Conservation (phyloP, 2,888 invertebrate species). For the Malthinus seriepunctatus region DNA sequence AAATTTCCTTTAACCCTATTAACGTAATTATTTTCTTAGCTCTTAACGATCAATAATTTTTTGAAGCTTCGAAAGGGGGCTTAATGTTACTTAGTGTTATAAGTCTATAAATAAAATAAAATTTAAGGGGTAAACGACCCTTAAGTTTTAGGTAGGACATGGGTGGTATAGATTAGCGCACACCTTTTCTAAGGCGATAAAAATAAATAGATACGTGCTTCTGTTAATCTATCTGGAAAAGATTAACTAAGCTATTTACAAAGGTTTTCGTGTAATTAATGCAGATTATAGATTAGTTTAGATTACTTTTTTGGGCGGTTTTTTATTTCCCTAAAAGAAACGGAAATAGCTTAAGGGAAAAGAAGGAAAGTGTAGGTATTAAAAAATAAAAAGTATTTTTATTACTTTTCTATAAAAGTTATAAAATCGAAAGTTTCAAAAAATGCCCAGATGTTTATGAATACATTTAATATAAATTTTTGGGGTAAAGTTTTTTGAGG, state of each 20-base stretch:
- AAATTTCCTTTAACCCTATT: no score
- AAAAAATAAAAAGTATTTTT: neutral
- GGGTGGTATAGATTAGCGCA: constrained; percentile 2
- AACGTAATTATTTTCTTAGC: no score
- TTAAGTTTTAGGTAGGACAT: neutral
- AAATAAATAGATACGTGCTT: constrained; percentile 6
- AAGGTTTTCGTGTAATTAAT: constrained; percentile 1
- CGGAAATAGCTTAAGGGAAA: no score
- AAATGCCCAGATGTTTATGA: constrained; percentile 17
- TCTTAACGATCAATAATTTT: no score
- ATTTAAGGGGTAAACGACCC: constrained; percentile 6
- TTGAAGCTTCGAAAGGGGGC: no score
- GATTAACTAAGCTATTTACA: constrained; percentile 5
- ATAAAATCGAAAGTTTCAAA: constrained; percentile 8
- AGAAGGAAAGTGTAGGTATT: no score
- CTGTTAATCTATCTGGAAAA: constrained; percentile 1
- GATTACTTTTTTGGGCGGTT: neutral
- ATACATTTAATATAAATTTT: constrained; percentile 14
- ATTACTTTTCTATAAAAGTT: neutral
- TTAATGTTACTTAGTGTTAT: neutral
- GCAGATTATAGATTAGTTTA: constrained; percentile 1
- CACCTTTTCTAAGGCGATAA: constrained; percentile 3
- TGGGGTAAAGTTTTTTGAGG: constrained; percentile 8
- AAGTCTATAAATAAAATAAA: constrained; percentile 1
- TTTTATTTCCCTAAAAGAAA: no score